Base-by-base conservation (phyloP, 2,888 invertebrate species). In the Eucriotettix oculatus region DNA sequence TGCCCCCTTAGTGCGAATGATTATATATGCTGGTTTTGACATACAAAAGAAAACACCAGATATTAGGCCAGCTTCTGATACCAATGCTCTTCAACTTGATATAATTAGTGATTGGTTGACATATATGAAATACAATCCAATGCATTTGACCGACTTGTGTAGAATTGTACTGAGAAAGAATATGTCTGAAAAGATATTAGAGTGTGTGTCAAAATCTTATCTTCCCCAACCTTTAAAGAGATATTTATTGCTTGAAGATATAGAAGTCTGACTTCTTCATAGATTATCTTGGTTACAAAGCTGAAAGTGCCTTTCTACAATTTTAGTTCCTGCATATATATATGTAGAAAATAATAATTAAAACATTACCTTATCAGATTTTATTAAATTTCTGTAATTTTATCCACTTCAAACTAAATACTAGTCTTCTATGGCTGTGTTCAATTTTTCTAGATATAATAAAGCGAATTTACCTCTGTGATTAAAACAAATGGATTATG, bases 241-340 rank as follows among this genome's bases (percentile, higher is more conserved):
- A 64, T 83, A 76, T 71, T 74, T 84, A 60, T 75, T 79, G 72
- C 75, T 83, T 70, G 79, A 82, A 70, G 75, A 78, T 64, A 64
- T 70, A 57, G 66, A 29, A 29, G 29, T 29, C 29, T 29, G 29
- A 29, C 29, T 29, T 29, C 29, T 29, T 29, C 29, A 29, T 5
- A 29, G 29, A 5, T 29, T 29, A 29, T 29, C 29, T 29, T 29
- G 2, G 29, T 29, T 29, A 29, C 7, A 7, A 29, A 29, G 29
- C 29, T 29, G 29, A 29, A 29, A 29, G 29, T 29, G 29, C 29
- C 29, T 29, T 29, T 29, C 29, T 29, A 5, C 29, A 29, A 29
- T 29, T 29, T 29, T 29, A 29, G 29, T 29, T 29, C 29, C 29
- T 29, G 29, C 29, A 29, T 29, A 29, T 29, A n/a, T n/a, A 29